A percentile compares a stretch with the other conserved stretches of the same genome.
Evolutionary conservation across 2,113 vertebrate genomes (phyloP).

Genomic region (Telmatochromis sp.): DNA sequence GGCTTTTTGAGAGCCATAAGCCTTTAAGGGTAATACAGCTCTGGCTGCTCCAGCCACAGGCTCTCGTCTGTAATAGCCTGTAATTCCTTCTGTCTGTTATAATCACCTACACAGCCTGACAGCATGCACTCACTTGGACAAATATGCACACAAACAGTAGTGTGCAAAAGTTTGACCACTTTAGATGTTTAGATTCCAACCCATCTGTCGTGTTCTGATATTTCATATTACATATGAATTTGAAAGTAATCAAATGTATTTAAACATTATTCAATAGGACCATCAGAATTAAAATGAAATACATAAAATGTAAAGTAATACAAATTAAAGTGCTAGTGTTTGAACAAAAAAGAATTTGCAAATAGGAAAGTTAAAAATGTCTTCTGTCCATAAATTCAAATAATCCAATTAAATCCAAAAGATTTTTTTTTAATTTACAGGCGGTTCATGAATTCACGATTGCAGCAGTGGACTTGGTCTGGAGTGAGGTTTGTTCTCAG

Average conservation of each 20-base stretch:
- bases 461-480: background rate
- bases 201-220: background rate
- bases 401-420: background rate
- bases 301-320: background rate
- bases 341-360: background rate
- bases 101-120: constrained; percentile 51
- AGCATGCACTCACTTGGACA: background rate
- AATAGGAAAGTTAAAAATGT: background rate
- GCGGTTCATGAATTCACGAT: background rate
- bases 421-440: background rate
- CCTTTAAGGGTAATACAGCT: constrained; percentile 50
- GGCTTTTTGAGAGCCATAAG: constrained; percentile 36
- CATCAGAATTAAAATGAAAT: fast-evolving
- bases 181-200: background rate
- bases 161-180: background rate
- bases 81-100: constrained; percentile 65
- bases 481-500: background rate
- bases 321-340: background rate
- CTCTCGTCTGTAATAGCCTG: constrained; percentile 60
- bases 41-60: constrained; percentile 47
- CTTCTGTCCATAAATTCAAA: background rate
- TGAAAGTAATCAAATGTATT: background rate
- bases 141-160: background rate
- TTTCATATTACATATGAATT: background rate
- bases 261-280: background rate